Percentiles rank a stretch among this genome's conserved stretches.
Evolutionary conservation across 2,888 invertebrate species (phyloP).

Genomic region (Andrena dorsata): DNA sequence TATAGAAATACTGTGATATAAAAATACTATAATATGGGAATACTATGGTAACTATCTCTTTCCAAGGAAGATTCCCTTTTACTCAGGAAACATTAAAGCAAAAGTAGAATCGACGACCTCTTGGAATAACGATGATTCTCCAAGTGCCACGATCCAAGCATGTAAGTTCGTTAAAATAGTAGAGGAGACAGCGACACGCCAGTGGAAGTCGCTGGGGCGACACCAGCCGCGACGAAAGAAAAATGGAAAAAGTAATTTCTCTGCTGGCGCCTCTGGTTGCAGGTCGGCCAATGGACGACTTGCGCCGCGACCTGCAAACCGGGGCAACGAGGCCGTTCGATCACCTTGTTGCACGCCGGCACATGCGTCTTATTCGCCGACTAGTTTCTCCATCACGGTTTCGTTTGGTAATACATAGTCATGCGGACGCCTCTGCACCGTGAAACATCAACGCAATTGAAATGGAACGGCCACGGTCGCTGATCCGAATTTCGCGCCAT

Average conservation of each 20-base stretch:
- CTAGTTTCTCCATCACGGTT: constrained; percentile 56
- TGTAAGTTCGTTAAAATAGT: too few relatives aligned
- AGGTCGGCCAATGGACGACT: constrained; percentile 71
- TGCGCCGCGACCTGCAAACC: constrained; percentile 73
- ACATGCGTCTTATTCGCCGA: constrained; percentile 41
- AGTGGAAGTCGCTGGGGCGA: constrained; percentile 39
- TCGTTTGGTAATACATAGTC: constrained; percentile 34
- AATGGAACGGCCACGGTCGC: constrained; percentile 49
- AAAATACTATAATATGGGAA: too few relatives aligned
- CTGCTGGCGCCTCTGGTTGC: constrained; percentile 69
- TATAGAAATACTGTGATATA: too few relatives aligned
- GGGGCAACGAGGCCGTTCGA: constrained; percentile 73
- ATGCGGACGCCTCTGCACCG: constrained; percentile 19
- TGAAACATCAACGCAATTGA: constrained; percentile 38
- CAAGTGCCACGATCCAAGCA: too few relatives aligned
- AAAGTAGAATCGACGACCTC: too few relatives aligned
- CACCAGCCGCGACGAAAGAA: constrained; percentile 71
- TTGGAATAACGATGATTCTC: too few relatives aligned
- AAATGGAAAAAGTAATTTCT: constrained; percentile 81
- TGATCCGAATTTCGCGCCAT: constrained; percentile 30
- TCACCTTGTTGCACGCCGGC: constrained; percentile 58
- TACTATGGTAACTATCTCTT: too few relatives aligned
- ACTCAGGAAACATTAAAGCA: too few relatives aligned
- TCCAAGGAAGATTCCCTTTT: too few relatives aligned
- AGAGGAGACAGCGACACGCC: not conserved